phyloP scores from a whole-genome alignment of 2,797 vertebrate genomes.

The Triplophysa bombifrons region DNA sequence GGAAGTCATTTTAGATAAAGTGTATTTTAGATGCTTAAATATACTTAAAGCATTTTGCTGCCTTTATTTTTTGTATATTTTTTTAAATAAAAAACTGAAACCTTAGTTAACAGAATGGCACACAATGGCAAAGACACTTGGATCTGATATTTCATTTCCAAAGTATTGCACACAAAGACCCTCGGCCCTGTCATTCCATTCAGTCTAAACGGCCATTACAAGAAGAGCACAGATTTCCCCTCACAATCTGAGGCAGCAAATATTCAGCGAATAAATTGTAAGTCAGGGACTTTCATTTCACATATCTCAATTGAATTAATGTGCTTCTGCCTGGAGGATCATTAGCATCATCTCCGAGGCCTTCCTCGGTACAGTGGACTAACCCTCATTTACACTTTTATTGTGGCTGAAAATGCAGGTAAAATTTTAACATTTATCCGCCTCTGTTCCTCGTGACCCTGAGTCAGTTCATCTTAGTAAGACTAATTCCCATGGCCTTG shows the following conservation, averaged over 20 bases:
- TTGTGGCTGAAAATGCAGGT: conserved; percentile 39
- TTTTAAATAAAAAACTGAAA: neutral
- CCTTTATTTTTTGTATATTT: neutral
- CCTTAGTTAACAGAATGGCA: neutral
- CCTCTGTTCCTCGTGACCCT: conserved; percentile 35
- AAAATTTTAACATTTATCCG: conserved; percentile 47
- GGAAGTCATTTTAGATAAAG: too few species aligned
- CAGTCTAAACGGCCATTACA: conserved; percentile 20
- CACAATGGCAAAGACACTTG: neutral
- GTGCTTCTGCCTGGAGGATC: conserved; percentile 43
- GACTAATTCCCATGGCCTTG: conserved; percentile 39
- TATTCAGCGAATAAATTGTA: conserved; percentile 38
- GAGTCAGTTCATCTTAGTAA: conserved; percentile 38
- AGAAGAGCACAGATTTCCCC: neutral
- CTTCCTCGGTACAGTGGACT: conserved; percentile 48
- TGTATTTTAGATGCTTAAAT: too few species aligned
- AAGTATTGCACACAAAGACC: neutral
- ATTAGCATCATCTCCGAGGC: conserved; percentile 50
- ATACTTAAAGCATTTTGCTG: neutral
- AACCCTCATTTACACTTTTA: conserved; percentile 53
- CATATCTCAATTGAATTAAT: conserved; percentile 48
- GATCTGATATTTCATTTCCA: neutral
- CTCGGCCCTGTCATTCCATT: neutral
- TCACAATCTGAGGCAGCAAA: conserved; percentile 16
- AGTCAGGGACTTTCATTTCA: conserved; percentile 29